Base-by-base conservation (phyloP, 2,888 invertebrate genomes). In the Biston betularia region DNA sequence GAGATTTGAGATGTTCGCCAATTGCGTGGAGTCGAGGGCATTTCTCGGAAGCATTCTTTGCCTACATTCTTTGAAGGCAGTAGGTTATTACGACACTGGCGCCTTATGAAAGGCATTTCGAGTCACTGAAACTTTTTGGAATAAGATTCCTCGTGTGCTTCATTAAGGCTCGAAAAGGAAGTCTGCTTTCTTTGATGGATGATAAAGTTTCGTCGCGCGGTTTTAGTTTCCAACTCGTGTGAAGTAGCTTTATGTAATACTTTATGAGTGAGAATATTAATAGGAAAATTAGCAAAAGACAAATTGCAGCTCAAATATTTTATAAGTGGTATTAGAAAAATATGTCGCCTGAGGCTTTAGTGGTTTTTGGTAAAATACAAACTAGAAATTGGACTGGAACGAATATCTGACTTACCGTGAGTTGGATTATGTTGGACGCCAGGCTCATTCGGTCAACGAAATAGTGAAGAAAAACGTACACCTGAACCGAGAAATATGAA, bases 1-100 rank as follows among this genome's bases (percentile, higher is more conserved):
- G 68, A 68, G 68, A 69, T 73, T 69, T 69, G 54, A 68, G 70
- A 70, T 63, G 49, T 64, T 69, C 68, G 55, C 52, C 55, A 59
- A 63, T 68, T 68, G 66, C 42, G 57, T 24, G 7, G 49, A 67
- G 65, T 57, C 54, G 45, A 64, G 68, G 38, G 57, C 63, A 61
- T 71, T 63, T 63, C 55, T 42, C 8, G 49, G 40, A 42, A 56
- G 40, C 54, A 65, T 70, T 67, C 72, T 68, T 72, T 65, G 56
- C 66, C 60, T 65, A 65, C 63, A 63, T 65, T 67, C 66, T 68
- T 70, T 65, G 50, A 52, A 65, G 42, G 58, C 48, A 15, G 12
- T 11, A 50, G 55, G 68, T 40, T 45, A 53, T 54, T 65, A 62
- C 42, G 44, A 53, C 59, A 5, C 38, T 40, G 9, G 35, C 44